Conservation (phyloP, 2,797 vertebrate species). For the Erpetoichthys calabaricus region DNA sequence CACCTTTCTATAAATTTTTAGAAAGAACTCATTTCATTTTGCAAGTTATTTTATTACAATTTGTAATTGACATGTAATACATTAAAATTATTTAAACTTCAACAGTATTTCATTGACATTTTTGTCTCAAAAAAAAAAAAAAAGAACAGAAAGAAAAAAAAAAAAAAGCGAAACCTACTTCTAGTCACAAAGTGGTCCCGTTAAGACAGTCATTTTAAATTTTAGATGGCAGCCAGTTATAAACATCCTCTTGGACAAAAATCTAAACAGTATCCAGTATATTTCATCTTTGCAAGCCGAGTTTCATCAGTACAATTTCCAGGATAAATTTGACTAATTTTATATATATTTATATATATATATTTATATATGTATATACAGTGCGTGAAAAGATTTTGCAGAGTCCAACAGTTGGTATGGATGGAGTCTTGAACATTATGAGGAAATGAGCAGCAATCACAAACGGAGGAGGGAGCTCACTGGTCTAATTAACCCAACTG, state of each 20-base stretch:
- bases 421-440: no score
- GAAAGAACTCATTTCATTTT: conserved; percentile 1
- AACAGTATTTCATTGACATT: conserved; percentile 2
- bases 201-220: background rate
- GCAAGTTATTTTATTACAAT: conserved; percentile 29
- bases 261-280: conserved; percentile 1
- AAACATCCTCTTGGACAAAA: background rate
- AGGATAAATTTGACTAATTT: conserved; percentile 9
- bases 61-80: conserved; percentile 58
- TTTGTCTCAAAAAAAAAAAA: conserved; percentile 24
- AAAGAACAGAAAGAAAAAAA: conserved; percentile 14
- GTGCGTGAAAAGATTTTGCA: conserved; percentile 32
- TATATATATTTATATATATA: conserved; percentile 8
- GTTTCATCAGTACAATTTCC: no score
- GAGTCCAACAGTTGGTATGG: conserved; percentile 2
- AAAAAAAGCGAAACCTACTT: conserved; percentile 2
- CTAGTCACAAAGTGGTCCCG: conserved; percentile 12
- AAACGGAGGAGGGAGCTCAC: no score
- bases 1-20: conserved; percentile 17
- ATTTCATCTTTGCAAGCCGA: conserved; percentile 19
- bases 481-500: no score
- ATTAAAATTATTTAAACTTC: conserved; percentile 32
- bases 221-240: background rate
- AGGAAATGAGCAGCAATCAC: no score
- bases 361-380: conserved; percentile 18